A percentile compares a stretch with the other conserved stretches of the same genome.
Conservation (phyloP, 2,113 vertebrate genomes). For the Anas platyrhynchos region DNA sequence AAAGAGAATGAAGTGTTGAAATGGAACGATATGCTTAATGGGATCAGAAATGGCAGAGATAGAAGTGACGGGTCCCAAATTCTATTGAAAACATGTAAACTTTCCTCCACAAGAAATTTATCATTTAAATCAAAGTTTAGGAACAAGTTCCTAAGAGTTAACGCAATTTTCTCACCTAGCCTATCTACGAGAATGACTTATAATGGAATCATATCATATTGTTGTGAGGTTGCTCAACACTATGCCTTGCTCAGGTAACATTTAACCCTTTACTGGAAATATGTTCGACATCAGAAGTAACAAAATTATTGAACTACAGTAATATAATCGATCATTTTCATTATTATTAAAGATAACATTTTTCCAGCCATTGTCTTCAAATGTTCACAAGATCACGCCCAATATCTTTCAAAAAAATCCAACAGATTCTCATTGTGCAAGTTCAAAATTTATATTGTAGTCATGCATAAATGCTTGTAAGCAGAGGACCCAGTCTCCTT, state of each 20-base stretch:
- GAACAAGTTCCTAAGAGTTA: background rate
- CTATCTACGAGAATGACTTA: background rate
- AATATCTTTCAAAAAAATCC: background rate
- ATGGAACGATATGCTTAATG: background rate
- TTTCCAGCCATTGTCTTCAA: background rate
- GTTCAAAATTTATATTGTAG: background rate
- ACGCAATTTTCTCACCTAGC: background rate
- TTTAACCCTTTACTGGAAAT: background rate
- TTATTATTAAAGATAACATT: background rate
- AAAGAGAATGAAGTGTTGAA: constrained; percentile 1
- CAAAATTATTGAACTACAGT: background rate
- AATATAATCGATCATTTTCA: background rate
- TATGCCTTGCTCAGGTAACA: background rate
- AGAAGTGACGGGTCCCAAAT: constrained; percentile 62
- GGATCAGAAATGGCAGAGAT: background rate
- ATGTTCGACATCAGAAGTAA: background rate
- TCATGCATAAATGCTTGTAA: constrained; percentile 8
- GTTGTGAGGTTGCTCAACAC: background rate
- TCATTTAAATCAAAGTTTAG: background rate
- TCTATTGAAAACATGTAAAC: background rate
- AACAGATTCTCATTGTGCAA: background rate
- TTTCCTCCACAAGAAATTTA: background rate
- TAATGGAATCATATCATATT: background rate
- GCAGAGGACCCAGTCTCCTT: background rate
- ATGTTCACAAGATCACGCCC: background rate